These are phyloP conservation scores for Murina feae DNA, from an alignment of 2,113 vertebrate species.

Conservation along the genomic window DNA sequence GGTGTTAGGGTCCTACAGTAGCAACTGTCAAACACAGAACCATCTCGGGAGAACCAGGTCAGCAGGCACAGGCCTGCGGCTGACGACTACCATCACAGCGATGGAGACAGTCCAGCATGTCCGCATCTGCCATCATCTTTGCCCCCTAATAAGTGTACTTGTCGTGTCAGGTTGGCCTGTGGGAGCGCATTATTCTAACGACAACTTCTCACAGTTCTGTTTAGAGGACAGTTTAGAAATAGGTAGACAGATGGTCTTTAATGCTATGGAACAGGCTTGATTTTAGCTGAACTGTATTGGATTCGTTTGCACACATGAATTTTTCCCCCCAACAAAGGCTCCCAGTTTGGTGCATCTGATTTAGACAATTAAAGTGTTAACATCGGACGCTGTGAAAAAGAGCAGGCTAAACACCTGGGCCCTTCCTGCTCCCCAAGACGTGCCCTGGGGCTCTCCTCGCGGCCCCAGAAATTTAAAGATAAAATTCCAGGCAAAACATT, in stretches of 20 bases:
- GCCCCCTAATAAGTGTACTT: neutral
- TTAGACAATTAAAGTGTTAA: neutral
- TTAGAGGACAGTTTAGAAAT: neutral
- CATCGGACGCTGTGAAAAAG: neutral
- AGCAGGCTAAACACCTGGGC: neutral
- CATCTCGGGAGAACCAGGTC: neutral
- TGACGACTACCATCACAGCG: neutral
- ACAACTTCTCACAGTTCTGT: neutral
- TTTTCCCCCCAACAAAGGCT: neutral
- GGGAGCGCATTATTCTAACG: neutral
- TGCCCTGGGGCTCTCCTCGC: neutral
- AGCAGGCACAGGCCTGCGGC: neutral
- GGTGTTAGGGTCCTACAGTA: neutral
- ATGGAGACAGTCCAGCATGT: neutral
- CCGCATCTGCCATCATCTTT: neutral
- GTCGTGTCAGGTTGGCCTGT: neutral
- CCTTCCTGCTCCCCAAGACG: neutral
- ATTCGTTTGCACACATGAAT: neutral
- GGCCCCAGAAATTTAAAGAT: constrained; percentile 39
- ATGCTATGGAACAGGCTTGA: neutral
- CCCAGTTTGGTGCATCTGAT: neutral
- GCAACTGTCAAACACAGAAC: neutral
- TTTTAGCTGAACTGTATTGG: neutral
- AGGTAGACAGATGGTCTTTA: neutral
- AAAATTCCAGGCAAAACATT: constrained; percentile 48